Percentiles rank a stretch among this genome's conserved stretches.
Conservation (phyloP, 1,140 invertebrate species). For the Acromyrmex echinatior region DNA sequence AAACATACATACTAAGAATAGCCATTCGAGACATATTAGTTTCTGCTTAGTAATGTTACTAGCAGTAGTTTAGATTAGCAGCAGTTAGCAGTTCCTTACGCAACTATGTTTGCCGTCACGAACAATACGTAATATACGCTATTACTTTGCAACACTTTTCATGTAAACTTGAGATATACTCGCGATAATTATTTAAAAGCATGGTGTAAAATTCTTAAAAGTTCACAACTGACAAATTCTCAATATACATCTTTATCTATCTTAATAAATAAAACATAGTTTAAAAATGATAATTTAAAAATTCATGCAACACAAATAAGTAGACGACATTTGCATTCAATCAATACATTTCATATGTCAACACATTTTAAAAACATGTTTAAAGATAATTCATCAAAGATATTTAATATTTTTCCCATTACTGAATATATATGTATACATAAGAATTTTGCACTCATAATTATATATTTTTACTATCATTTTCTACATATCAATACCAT, state of each 20-base stretch:
- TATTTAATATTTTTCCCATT: not conserved
- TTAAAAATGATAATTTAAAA: not conserved
- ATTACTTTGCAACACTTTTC: slow-evolving; percentile 32
- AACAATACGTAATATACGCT: slow-evolving; percentile 10
- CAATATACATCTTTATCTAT: not conserved
- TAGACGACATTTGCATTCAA: not conserved
- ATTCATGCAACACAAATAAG: not conserved
- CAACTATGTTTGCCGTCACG: slow-evolving; percentile 20
- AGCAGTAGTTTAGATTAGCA: slow-evolving; percentile 1
- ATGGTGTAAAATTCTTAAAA: not conserved
- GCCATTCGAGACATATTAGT: not conserved
- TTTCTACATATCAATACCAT: not conserved
- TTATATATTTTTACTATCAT: slow-evolving; percentile 14
- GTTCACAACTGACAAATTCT: not conserved
- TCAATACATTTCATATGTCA: not conserved
- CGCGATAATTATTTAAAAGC: not conserved
- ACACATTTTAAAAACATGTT: not conserved
- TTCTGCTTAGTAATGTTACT: slow-evolving; percentile 7
- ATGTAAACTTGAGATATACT: not conserved
- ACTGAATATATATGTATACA: not conserved
- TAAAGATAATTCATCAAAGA: not conserved
- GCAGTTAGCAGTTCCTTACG: slow-evolving; percentile 35
- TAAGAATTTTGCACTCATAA: not conserved
- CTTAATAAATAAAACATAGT: not conserved
- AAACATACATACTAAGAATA: not conserved